Conservation (phyloP, 2,888 invertebrate species). For the Physocephala rufipes region DNA sequence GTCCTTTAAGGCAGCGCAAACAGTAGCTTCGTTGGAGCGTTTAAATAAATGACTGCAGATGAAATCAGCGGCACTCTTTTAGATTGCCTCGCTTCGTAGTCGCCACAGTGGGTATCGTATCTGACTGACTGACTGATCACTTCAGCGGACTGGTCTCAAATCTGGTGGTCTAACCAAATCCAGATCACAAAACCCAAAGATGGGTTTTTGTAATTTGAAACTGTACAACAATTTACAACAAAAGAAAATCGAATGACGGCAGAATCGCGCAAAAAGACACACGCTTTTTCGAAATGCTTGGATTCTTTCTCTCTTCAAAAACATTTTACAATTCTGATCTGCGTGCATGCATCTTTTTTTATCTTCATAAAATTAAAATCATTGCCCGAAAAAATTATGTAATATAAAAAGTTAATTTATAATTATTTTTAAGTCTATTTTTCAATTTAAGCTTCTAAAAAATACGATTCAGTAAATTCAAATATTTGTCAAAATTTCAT, state of each 20-base stretch:
- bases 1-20: not conserved
- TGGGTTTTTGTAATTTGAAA: conserved; percentile 11
- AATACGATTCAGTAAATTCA: no score
- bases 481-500: no score
- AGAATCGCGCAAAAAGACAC: not conserved
- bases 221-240: not conserved
- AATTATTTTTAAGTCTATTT: no score
- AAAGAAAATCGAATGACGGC: not conserved
- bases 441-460: no score
- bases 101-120: conserved; percentile 28
- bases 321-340: no score
- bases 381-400: no score
- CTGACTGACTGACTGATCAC: conserved; percentile 39
- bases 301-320: no score
- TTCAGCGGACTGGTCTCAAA: not conserved
- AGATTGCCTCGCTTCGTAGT: conserved; percentile 19
- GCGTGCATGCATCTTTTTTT: no score
- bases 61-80: conserved; percentile 43
- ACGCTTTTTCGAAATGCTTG: no score
- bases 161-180: not conserved
- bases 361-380: no score
- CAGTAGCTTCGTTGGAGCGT: conserved; percentile 47
- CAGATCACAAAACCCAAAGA: not conserved
- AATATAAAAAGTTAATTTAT: no score
- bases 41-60: conserved; percentile 51